phyloP scores from a whole-genome alignment of 2,888 invertebrate genomes.

The Cheilosia grossa region DNA sequence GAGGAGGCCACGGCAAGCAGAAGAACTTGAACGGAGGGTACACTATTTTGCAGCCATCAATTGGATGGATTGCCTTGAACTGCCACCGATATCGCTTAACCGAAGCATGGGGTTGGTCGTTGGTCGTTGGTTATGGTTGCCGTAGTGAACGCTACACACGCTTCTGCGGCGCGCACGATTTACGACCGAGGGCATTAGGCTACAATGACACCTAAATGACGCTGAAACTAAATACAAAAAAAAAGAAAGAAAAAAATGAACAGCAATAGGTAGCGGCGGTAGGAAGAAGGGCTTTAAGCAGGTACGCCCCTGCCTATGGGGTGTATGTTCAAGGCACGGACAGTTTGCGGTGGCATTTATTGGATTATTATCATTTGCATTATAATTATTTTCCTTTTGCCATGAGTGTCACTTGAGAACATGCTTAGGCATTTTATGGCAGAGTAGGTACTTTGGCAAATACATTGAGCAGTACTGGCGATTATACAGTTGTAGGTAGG shows the following conservation, averaged over 20 bases:
- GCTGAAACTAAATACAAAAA: background rate
- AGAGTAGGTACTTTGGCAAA: slow-evolving; percentile 3
- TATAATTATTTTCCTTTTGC: slow-evolving; percentile 33
- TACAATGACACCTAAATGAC: slow-evolving; percentile 58
- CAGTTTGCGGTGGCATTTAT: slow-evolving; percentile 46
- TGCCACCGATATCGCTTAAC: slow-evolving; percentile 50
- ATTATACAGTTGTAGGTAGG: slow-evolving; percentile 14
- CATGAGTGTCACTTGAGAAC: slow-evolving; percentile 22
- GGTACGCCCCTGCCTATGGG: background rate
- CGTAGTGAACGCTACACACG: slow-evolving; percentile 47
- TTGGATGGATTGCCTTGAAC: slow-evolving; percentile 70
- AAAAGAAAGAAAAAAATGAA: background rate
- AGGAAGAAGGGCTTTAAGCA: slow-evolving; percentile 7
- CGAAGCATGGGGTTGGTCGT: slow-evolving; percentile 33
- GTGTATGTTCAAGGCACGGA: slow-evolving; percentile 42
- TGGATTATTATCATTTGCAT: slow-evolving; percentile 64
- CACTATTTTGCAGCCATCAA: slow-evolving; percentile 59
- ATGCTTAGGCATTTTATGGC: slow-evolving; percentile 2
- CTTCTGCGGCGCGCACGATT: slow-evolving; percentile 62
- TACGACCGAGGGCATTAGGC: slow-evolving; percentile 63
- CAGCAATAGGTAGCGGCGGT: background rate
- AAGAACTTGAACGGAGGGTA: background rate
- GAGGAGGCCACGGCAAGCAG: background rate
- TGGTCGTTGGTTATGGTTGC: slow-evolving; percentile 20
- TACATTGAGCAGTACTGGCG: background rate